phyloP scores from a whole-genome alignment of 2,113 vertebrate genomes.

The Scartelaos histophorus region DNA sequence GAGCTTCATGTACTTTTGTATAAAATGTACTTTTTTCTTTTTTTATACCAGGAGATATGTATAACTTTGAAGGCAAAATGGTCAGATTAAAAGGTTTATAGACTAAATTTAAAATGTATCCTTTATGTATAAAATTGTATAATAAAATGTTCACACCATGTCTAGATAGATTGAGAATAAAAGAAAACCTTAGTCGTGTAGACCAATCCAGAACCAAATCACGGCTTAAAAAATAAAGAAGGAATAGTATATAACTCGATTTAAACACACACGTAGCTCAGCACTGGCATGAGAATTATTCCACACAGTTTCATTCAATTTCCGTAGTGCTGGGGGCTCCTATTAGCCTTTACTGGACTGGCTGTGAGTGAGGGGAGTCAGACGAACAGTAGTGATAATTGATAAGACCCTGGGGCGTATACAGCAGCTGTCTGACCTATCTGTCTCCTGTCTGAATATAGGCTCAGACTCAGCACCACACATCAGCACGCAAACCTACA shows the following conservation, averaged over 20 bases:
- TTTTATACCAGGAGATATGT: too few relatives aligned
- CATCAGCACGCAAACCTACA: conserved; percentile 24
- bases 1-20: too few relatives aligned
- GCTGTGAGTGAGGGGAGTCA: conserved; percentile 6
- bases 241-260: neutral
- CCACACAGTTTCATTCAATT: conserved; percentile 19
- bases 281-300: conserved; percentile 11
- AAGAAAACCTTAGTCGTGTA: too few relatives aligned
- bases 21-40: too few relatives aligned
- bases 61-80: too few relatives aligned
- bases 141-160: too few relatives aligned
- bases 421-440: conserved; percentile 44
- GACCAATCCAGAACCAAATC: neutral
- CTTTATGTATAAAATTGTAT: too few relatives aligned
- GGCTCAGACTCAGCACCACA: conserved; percentile 26
- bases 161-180: too few relatives aligned
- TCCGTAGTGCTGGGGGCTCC: conserved; percentile 27
- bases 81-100: too few relatives aligned
- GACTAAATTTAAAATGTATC: too few relatives aligned
- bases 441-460: conserved; percentile 22
- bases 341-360: conserved; percentile 32
- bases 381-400: conserved; percentile 34
- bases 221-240: neutral
- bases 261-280: conserved; percentile 4
- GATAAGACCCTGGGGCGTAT: conserved; percentile 27